Percentiles rank a stretch among this genome's conserved stretches.
phyloP scores from a whole-genome alignment of 1,140 invertebrate genomes.

The Galendromus occidentalis region DNA sequence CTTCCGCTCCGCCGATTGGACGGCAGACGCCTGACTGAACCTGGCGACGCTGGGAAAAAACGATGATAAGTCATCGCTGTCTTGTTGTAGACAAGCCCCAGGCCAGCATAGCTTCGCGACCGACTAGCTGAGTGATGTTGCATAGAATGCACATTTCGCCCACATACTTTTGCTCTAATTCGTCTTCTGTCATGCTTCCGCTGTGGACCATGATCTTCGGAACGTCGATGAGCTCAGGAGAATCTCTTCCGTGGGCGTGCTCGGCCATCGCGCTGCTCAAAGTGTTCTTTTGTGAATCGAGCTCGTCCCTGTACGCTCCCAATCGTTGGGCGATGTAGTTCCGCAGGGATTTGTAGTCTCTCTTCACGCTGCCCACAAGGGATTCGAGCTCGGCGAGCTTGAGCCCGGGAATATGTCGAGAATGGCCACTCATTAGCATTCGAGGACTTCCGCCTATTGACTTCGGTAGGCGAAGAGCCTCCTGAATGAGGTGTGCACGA shows the following conservation, averaged over 20 bases:
- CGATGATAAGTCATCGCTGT: too few species aligned
- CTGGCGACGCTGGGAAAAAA: too few species aligned
- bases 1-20: not conserved
- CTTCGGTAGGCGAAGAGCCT: not conserved
- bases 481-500: not conserved
- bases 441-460: not conserved
- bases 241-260: not conserved
- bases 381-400: not conserved
- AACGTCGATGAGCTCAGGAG: not conserved
- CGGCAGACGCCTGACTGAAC: not conserved
- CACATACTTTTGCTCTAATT: not conserved
- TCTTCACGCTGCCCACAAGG: not conserved
- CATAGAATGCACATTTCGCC: too few species aligned
- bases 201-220: constrained; percentile 6
- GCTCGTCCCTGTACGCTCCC: not conserved
- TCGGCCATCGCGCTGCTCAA: not conserved
- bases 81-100: too few species aligned
- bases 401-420: not conserved
- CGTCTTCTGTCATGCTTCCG: constrained; percentile 4
- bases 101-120: too few species aligned
- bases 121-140: too few species aligned
- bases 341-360: not conserved
- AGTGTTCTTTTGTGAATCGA: not conserved
- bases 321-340: not conserved
- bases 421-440: not conserved